These are phyloP conservation scores for Drosophila bipectinata DNA, from an alignment of 1,140 invertebrate genomes.

Conservation along the genomic window DNA sequence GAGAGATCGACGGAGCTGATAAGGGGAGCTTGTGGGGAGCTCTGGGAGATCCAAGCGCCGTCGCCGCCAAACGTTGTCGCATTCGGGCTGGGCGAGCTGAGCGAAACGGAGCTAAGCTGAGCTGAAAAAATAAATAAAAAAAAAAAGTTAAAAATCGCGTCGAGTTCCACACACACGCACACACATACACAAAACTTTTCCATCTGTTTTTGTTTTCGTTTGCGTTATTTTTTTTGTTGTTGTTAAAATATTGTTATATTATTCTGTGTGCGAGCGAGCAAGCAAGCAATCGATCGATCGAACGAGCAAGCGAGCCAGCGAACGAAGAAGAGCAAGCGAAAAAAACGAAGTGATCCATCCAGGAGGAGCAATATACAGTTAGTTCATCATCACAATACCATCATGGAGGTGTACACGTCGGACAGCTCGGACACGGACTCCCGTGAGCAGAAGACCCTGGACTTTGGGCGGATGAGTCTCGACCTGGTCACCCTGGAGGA, in stretches of 20 bases:
- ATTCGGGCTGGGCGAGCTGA: constrained; percentile 39
- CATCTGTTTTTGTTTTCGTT: constrained; percentile 39
- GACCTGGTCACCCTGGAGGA: constrained; percentile 86
- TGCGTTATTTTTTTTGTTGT: constrained; percentile 3
- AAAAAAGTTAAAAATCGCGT: background rate
- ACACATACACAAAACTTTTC: background rate
- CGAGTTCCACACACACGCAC: background rate
- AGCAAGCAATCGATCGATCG: constrained; percentile 16
- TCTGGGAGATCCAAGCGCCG: constrained; percentile 11
- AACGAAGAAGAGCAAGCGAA: too few relatives aligned
- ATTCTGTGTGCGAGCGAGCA: constrained; percentile 10
- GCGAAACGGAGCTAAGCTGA: constrained; percentile 8
- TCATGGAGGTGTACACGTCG: constrained; percentile 90
- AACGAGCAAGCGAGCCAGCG: background rate
- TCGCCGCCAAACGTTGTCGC: constrained; percentile 13
- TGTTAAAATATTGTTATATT: background rate
- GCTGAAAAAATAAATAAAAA: background rate
- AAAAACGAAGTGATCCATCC: background rate
- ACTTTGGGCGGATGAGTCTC: constrained; percentile 88
- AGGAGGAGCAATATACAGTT: background rate
- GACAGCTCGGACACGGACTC: constrained; percentile 92
- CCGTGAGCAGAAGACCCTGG: constrained; percentile 87
- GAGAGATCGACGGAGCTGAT: constrained; percentile 2
- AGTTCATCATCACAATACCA: background rate
- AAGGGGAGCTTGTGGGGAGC: constrained; percentile 2